phyloP scores from a whole-genome alignment of 2,888 invertebrate species.

The Ceraclea dissimilis region DNA sequence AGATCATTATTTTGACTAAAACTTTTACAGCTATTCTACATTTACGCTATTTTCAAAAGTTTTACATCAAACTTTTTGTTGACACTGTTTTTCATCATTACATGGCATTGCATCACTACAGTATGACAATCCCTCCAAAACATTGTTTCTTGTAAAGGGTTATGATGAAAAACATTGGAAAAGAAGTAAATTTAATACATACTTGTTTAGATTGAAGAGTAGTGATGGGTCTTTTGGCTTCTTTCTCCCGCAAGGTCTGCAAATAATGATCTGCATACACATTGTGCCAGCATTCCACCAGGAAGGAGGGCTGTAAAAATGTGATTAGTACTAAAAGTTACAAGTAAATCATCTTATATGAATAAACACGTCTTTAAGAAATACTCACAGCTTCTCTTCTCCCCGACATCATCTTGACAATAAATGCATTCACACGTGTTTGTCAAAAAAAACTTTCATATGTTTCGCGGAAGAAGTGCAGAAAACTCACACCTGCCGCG shows the following conservation, averaged over 20 bases:
- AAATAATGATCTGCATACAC: conserved; percentile 19
- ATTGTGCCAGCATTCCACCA: conserved; percentile 16
- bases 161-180: too few species aligned
- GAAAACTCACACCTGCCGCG: not conserved
- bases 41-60: too few species aligned
- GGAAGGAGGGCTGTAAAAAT: conserved; percentile 12
- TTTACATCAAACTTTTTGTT: too few species aligned
- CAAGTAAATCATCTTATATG: too few species aligned
- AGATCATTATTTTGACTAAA: too few species aligned
- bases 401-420: not conserved
- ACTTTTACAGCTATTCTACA: too few species aligned
- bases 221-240: conserved; percentile 12
- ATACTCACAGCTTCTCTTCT: conserved; percentile 4
- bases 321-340: not conserved
- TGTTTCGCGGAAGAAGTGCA: conserved; percentile 7
- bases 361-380: not conserved
- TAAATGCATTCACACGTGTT: not conserved
- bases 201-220: conserved; percentile 18
- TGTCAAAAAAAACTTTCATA: conserved; percentile 19
- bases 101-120: not conserved
- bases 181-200: not conserved
- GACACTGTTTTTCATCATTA: too few species aligned
- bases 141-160: too few species aligned
- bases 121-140: too few species aligned
- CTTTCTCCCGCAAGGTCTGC: conserved; percentile 19